A percentile compares a stretch with the other conserved stretches of the same genome.
phyloP scores from a whole-genome alignment of 2,113 vertebrate genomes.

The Colossoma macropomum region DNA sequence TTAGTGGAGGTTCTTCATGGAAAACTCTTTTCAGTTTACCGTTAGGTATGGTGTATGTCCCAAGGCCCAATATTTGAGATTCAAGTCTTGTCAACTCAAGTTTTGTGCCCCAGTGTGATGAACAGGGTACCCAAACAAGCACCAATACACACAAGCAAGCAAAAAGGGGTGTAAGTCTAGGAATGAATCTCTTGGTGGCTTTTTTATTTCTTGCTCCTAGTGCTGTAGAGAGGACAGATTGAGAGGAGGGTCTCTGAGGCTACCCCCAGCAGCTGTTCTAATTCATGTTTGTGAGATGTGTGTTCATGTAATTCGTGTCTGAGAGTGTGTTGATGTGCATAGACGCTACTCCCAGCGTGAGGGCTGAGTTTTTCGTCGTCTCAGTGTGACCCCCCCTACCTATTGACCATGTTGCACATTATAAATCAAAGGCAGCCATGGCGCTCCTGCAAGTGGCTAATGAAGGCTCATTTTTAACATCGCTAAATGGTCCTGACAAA shows the following conservation, averaged over 20 bases:
- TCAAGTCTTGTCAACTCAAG: not conserved
- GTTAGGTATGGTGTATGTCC: not conserved
- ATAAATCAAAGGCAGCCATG: conserved; percentile 88
- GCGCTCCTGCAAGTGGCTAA: conserved; percentile 87
- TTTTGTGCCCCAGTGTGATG: not conserved
- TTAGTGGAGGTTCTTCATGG: not conserved
- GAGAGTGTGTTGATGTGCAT: conserved; percentile 49
- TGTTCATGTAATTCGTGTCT: conserved; percentile 27
- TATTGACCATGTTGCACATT: conserved; percentile 87
- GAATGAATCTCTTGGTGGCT: not conserved
- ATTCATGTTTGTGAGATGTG: conserved; percentile 37
- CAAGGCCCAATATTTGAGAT: not conserved
- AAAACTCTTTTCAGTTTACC: not conserved
- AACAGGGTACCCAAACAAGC: not conserved
- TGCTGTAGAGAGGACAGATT: conserved; percentile 25
- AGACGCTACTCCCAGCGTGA: conserved; percentile 36
- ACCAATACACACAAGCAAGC: not conserved
- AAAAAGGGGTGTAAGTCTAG: not conserved
- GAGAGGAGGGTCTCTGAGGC: conserved; percentile 32
- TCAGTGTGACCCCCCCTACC: conserved; percentile 49
- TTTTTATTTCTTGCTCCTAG: not conserved
- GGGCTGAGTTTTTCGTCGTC: conserved; percentile 28
- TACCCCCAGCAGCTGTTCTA: conserved; percentile 38
- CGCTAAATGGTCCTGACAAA: conserved; percentile 96
- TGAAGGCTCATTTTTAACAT: conserved; percentile 93